These are phyloP conservation scores for Glaucomys volans DNA, from an alignment of 2,113 vertebrate genomes.

Conservation along the genomic window DNA sequence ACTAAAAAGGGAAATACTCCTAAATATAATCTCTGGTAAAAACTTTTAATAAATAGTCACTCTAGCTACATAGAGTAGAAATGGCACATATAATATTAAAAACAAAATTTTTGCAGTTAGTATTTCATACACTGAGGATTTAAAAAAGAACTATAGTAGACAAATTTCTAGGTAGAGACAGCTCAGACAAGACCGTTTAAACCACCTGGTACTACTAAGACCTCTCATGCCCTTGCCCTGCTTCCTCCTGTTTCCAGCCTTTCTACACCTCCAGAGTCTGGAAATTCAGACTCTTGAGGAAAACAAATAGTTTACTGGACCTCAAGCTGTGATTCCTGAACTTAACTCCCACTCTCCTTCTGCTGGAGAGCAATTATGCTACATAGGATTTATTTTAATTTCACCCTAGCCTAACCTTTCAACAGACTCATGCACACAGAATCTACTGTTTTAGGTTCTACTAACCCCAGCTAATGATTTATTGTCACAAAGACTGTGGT, in stretches of 20 bases:
- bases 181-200: background rate
- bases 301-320: background rate
- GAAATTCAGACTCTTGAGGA: background rate
- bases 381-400: background rate
- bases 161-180: background rate
- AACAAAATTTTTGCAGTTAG: background rate
- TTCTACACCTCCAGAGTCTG: background rate
- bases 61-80: background rate
- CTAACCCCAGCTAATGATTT: background rate
- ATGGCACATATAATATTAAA: background rate
- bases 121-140: background rate
- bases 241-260: background rate
- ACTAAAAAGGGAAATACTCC: background rate
- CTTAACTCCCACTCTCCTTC: background rate
- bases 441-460: background rate
- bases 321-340: background rate
- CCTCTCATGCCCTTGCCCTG: background rate
- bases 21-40: constrained; percentile 8
- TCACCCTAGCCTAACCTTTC: background rate
- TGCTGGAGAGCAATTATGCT: background rate
- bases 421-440: background rate
- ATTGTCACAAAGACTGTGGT: background rate
- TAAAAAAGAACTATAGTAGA: background rate
- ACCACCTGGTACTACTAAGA: background rate
- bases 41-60: background rate